Percentiles rank a stretch among this genome's conserved stretches.
These are phyloP conservation scores for Mesorhabditis belari DNA, from an alignment of 2,888 invertebrate genomes.

Conservation along the genomic window DNA sequence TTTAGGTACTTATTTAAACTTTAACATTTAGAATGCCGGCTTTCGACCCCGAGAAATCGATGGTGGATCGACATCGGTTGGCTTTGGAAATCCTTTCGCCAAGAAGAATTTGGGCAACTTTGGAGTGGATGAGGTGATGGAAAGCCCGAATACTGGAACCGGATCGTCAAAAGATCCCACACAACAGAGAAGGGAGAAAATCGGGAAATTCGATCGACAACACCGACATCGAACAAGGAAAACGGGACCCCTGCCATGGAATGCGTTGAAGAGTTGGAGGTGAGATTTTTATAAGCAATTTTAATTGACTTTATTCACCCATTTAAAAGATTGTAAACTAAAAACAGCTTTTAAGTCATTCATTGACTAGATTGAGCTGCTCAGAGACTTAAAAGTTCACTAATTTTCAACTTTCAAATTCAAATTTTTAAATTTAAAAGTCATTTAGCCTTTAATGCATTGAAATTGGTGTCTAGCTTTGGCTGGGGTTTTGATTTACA, in stretches of 20 bases:
- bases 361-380: too few relatives aligned
- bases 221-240: conserved; percentile 3
- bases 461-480: too few relatives aligned
- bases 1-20: background rate
- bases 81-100: background rate
- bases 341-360: too few relatives aligned
- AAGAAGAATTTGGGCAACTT: background rate
- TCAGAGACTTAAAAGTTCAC: too few relatives aligned
- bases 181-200: background rate
- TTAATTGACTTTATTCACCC: background rate
- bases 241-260: conserved; percentile 5
- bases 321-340: too few relatives aligned
- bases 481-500: too few relatives aligned
- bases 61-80: background rate
- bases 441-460: too few relatives aligned
- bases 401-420: too few relatives aligned
- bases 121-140: background rate
- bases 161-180: background rate
- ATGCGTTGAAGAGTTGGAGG: conserved; percentile 7
- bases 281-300: background rate
- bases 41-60: background rate
- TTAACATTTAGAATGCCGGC: background rate
- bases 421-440: too few relatives aligned
- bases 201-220: background rate
- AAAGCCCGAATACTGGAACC: background rate